Percentiles rank a stretch among this genome's conserved stretches.
Evolutionary conservation across 2,797 vertebrate species (phyloP).

Genomic region (Pterois miles): DNA sequence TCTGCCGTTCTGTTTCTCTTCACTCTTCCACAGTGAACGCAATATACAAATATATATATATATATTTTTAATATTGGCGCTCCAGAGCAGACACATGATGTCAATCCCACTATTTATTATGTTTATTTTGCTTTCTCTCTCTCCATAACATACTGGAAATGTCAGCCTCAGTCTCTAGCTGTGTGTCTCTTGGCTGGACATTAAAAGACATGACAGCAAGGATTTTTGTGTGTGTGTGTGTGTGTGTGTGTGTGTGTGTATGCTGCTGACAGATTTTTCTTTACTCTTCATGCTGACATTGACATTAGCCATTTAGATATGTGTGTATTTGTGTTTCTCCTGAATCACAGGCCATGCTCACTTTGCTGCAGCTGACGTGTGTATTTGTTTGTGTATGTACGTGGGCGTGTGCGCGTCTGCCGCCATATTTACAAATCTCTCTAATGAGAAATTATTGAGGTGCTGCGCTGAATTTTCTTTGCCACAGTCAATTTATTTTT

Average conservation of each 20-base stretch:
- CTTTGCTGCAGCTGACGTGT: constrained; percentile 57
- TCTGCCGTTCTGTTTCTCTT: constrained; percentile 36
- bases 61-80: constrained; percentile 32
- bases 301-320: constrained; percentile 72
- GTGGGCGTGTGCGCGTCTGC: constrained; percentile 62
- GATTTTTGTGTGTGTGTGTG: constrained; percentile 36
- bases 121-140: constrained; percentile 71
- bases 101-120: constrained; percentile 76
- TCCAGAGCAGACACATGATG: constrained; percentile 71
- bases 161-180: constrained; percentile 58
- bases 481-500: constrained; percentile 61
- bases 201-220: constrained; percentile 66
- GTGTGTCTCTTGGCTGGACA: constrained; percentile 74
- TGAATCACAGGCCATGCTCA: constrained; percentile 61
- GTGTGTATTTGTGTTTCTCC: constrained; percentile 73
- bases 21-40: constrained; percentile 43
- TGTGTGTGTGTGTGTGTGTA: constrained; percentile 17
- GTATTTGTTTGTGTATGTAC: constrained; percentile 55
- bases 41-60: no score
- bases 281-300: constrained; percentile 73
- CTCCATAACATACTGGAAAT: constrained; percentile 70
- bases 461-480: constrained; percentile 45
- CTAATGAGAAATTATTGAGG: constrained; percentile 72
- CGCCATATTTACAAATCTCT: constrained; percentile 64
- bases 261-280: constrained; percentile 67